Conservation (phyloP, 37 sponge, comb jelly and placozoan genomes). For the Chondrilla cf. caribensis region DNA sequence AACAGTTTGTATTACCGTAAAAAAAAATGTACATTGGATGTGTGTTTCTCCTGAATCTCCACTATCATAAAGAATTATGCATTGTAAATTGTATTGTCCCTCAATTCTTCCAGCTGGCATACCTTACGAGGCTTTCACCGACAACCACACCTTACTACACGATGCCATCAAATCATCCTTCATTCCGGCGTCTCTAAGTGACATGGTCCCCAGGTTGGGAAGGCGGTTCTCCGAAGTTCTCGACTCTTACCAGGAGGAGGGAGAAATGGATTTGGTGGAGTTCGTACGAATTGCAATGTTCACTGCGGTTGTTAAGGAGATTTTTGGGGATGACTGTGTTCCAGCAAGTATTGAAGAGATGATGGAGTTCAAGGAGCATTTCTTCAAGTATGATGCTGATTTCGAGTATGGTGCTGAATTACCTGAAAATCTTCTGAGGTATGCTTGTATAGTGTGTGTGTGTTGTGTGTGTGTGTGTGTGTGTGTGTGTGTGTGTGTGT, state of each 20-base stretch:
- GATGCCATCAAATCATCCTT: constrained; percentile 60
- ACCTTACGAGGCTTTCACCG: constrained; percentile 37
- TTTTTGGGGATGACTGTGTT: constrained; percentile 65
- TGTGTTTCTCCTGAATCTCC: no score
- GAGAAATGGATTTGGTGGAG: constrained; percentile 64
- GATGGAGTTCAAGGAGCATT: constrained; percentile 25
- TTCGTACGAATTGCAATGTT: constrained; percentile 72
- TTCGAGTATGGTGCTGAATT: constrained; percentile 84
- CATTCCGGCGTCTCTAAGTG: constrained; percentile 13
- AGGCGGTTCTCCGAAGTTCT: constrained; percentile 16
- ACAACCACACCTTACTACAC: constrained; percentile 54
- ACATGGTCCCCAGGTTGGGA: constrained; percentile 41
- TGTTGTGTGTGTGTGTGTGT: no score
- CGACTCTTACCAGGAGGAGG: neutral
- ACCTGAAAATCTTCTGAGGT: constrained; percentile 71
- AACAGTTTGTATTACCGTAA: no score
- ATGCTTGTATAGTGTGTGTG: neutral
- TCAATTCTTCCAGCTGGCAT: constrained; percentile 67
- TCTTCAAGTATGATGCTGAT: constrained; percentile 76
- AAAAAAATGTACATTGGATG: no score
- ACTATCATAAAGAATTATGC: no score
- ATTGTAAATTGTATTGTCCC: no score
- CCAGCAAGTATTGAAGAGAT: constrained; percentile 37
- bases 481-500: neutral
- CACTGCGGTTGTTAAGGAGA: constrained; percentile 45